Evolutionary conservation across 2,888 invertebrate species (phyloP), one percentile per base, ranked within the genome.

Genomic region (Agrochola macilenta): DNA sequence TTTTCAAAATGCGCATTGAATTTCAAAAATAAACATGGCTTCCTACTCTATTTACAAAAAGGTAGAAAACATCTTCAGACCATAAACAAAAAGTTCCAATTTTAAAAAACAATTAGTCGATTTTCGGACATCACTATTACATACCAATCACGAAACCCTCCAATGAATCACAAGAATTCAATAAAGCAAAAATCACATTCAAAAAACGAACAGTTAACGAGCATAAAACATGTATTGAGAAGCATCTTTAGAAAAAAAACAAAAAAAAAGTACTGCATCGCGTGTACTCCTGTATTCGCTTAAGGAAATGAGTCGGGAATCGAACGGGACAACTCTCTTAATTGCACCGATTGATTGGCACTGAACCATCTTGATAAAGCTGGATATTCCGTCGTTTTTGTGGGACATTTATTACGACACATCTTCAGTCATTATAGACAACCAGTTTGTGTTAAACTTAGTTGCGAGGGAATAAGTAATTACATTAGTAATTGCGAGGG

Each of bases 311-410:
- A 89, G 85, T 78, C 85, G 81, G 82, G 87, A 86, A 81, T 79
- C 79, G 75, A 90, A 89, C 89, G 81, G 87, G 85, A 88, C 83
- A 76, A 78, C 84, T 79, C 69, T 77, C 85, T 89, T 91, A 89
- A 91, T 92, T 92, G 89, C 90, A 65, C 74, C 77, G 90, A 90
- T 89, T 90, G 91, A 91, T 91, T 89, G 84, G 83, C 89, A 88
- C 88, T 81, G 76, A 82, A 79, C 81, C 78, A 79, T 86, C 81
- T 78, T 81, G 90, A 90, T 90, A 85, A 84, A 78, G 79, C 49
- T 30, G 79, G 35, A 75, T 81, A 78, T 77, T 71, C 68, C 65
- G 14, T 60, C 78, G 83, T 84, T 84, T 83, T 86, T 87, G 63
- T 84, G 66, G 75, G 72, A 83, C 83, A 76, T 85, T 82, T 58